Evolutionary conservation across 2,888 invertebrate species (phyloP), one percentile per base, ranked within the genome.

Genomic region (Chrysina gloriosa): DNA sequence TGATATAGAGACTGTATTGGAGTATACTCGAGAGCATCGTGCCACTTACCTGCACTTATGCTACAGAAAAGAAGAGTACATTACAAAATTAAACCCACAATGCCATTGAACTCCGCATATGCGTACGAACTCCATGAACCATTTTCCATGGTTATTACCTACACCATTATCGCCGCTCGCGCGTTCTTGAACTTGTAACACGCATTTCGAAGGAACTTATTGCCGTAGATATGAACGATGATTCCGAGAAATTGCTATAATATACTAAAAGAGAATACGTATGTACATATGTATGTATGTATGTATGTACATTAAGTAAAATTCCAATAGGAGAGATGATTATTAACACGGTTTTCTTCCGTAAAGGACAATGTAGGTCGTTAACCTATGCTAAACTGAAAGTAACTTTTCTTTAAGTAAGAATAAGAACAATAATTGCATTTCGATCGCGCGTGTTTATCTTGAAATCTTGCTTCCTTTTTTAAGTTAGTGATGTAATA

Each of bases 31-130:
- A 77, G 81, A 78, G 72, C 82, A 73, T 79, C 76, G 81, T 80
- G 75, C 81, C 76, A 82, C 80, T 82, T 82, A 82, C 82, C 81
- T 80, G 75, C 78, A 80, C 79, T 77, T 65, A 45, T 58, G 77
- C 77, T 75, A 75, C 78, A 80, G 81, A 82, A 82, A 82, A 82
- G 82, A 82, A 82, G 82, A 82, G 81, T 82, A 79, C 78, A 78
- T 78, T 79, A 77, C 76, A 77, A 76, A 80, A 78, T 78, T 72
- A 72, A 75, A 74, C 72, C 74, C 71, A 45, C 58, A 48, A 72
- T 76, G 76, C 75, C 76, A 75, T 75, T 75, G 76, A 77, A 75
- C 77, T 76, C 73, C 66, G 69, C 39, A 16, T 19, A n/a, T 2
- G n/a, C 19, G 31, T 52, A 52, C 14, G 34, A 58, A 56, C 58